A percentile compares a stretch with the other conserved stretches of the same genome.
Evolutionary conservation across 2,113 vertebrate species (phyloP).

Genomic region (Pterocles orientalis): DNA sequence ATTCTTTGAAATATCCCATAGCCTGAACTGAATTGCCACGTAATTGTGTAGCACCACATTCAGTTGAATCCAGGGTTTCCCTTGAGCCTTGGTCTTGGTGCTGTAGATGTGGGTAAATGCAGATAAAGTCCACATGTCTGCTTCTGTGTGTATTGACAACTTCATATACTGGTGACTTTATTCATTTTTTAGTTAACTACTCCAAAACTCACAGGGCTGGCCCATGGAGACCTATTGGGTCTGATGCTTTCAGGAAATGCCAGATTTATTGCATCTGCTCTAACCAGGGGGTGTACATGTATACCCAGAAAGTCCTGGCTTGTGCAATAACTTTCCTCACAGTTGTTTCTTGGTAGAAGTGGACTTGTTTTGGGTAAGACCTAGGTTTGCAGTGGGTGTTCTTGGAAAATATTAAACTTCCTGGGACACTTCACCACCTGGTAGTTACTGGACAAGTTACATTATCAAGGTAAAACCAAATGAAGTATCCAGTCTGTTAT

Average conservation of each 20-base stretch:
- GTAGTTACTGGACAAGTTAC: neutral
- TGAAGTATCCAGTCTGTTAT: neutral
- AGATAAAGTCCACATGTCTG: neutral
- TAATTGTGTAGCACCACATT: neutral
- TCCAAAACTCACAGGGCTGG: neutral
- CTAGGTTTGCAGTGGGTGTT: neutral
- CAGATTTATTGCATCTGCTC: neutral
- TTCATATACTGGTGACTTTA: neutral
- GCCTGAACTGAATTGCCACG: neutral
- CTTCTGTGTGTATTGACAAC: neutral
- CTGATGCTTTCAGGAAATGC: neutral
- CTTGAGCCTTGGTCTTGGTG: neutral
- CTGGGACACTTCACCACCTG: neutral
- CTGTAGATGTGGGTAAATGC: neutral
- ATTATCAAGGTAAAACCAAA: neutral
- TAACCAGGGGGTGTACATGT: neutral
- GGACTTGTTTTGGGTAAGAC: neutral
- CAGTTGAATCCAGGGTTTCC: neutral
- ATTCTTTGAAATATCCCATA: neutral
- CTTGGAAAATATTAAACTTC: neutral
- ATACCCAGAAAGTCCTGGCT: neutral
- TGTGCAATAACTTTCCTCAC: neutral
- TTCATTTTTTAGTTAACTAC: neutral
- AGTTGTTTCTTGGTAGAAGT: neutral
- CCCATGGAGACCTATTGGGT: neutral